Evolutionary conservation across 2,113 vertebrate species (phyloP).

Genomic region (Riparia riparia): DNA sequence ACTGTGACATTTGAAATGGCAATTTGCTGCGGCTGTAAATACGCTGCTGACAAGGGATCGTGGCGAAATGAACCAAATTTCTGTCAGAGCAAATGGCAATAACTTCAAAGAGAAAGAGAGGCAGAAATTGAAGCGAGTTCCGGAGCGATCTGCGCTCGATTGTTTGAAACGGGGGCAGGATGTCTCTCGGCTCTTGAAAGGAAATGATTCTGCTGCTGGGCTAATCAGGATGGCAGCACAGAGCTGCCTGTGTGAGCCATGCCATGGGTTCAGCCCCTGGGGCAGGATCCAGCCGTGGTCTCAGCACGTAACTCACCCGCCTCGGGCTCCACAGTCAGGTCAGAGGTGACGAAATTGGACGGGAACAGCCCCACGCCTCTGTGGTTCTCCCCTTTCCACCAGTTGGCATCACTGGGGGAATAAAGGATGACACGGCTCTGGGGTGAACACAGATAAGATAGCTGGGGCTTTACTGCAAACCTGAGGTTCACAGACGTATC

Average conservation of each 20-base stretch:
- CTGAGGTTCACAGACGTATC: neutral
- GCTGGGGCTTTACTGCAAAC: neutral
- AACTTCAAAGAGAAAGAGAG: neutral
- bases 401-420: constrained; percentile 90
- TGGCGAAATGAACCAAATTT: neutral
- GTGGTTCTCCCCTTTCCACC: constrained; percentile 99
- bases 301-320: constrained; percentile 77
- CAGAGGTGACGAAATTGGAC: constrained; percentile 95
- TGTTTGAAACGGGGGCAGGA: neutral
- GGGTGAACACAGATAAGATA: neutral
- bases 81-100: neutral
- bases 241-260: neutral
- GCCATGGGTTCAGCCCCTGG: neutral
- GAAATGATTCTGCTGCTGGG: neutral
- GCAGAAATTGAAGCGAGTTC: neutral
- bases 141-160: neutral
- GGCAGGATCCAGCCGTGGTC: accelerated
- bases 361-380: constrained; percentile 95
- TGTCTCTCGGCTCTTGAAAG: neutral
- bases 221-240: neutral
- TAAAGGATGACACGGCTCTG: neutral
- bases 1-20: neutral
- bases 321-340: constrained; percentile 88
- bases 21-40: neutral
- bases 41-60: neutral